A percentile compares a stretch with the other conserved stretches of the same genome.
Conservation (phyloP, 2,113 vertebrate genomes). For the Gambusia affinis region DNA sequence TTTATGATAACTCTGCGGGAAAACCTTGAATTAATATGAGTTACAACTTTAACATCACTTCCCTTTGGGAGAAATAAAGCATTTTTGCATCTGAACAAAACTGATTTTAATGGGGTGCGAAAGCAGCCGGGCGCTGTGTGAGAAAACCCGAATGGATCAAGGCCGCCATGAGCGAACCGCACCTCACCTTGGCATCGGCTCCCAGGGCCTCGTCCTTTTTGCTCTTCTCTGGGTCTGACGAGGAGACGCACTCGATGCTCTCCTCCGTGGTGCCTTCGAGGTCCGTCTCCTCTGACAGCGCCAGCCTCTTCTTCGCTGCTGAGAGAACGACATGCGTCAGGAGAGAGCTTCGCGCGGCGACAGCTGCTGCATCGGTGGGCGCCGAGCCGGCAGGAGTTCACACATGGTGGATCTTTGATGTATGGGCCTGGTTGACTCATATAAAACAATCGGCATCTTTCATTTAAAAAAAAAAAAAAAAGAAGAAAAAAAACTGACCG, state of each 20-base stretch:
- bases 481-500: neutral
- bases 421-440: conserved; percentile 17
- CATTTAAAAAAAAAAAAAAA: conserved; percentile 11
- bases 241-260: conserved; percentile 83
- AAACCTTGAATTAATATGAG: too few species aligned
- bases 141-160: neutral
- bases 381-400: conserved; percentile 12
- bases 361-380: conserved; percentile 13
- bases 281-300: conserved; percentile 85
- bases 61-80: too few species aligned
- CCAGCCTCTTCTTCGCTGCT: conserved; percentile 68
- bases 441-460: conserved; percentile 33
- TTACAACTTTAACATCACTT: too few species aligned
- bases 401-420: conserved; percentile 35
- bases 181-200: conserved; percentile 69
- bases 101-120: neutral
- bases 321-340: conserved; percentile 21
- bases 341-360: conserved; percentile 6
- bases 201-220: conserved; percentile 72
- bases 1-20: too few species aligned
- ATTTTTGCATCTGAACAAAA: neutral
- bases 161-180: neutral
- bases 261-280: conserved; percentile 84
- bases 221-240: conserved; percentile 85
- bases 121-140: conserved; percentile 2